phyloP scores from a whole-genome alignment of 2,888 invertebrate species.

The Formica aserva region DNA sequence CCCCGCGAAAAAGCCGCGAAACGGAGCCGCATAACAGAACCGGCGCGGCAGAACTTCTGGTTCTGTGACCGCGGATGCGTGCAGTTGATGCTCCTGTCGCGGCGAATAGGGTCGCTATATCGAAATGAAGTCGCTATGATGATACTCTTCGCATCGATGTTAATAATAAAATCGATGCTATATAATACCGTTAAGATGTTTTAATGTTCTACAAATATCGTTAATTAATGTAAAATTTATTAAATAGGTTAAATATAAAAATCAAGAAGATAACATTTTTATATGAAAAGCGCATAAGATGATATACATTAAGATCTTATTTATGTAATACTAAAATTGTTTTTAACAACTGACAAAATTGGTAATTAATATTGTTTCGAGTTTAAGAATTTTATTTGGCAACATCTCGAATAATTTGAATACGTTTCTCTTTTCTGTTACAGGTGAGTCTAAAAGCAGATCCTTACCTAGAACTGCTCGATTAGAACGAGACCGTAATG shows the following conservation, averaged over 20 bases:
- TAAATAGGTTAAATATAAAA: background rate
- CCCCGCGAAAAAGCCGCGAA: slow-evolving; percentile 75
- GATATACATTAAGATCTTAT: background rate
- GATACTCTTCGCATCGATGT: background rate
- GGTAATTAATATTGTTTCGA: background rate
- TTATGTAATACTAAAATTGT: background rate
- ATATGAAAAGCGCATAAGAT: background rate
- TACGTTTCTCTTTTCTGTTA: slow-evolving; percentile 32
- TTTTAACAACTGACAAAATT: background rate
- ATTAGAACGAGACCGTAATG: slow-evolving; percentile 59
- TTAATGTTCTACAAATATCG: background rate
- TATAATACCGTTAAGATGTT: background rate
- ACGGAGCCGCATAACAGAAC: slow-evolving; percentile 72
- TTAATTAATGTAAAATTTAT: background rate
- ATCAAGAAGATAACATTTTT: background rate
- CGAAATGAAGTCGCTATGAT: background rate
- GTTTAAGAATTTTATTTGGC: background rate
- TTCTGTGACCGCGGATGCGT: slow-evolving; percentile 46
- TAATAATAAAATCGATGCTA: background rate
- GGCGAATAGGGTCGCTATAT: slow-evolving; percentile 1
- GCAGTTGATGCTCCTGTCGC: slow-evolving; percentile 19
- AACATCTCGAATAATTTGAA: background rate
- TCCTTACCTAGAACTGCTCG: slow-evolving; percentile 72
- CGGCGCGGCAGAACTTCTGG: slow-evolving; percentile 35
- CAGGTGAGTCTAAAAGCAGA: slow-evolving; percentile 83